These are phyloP conservation scores for Lycocerus yunnanus DNA, from an alignment of 2,888 invertebrate species.

Conservation along the genomic window DNA sequence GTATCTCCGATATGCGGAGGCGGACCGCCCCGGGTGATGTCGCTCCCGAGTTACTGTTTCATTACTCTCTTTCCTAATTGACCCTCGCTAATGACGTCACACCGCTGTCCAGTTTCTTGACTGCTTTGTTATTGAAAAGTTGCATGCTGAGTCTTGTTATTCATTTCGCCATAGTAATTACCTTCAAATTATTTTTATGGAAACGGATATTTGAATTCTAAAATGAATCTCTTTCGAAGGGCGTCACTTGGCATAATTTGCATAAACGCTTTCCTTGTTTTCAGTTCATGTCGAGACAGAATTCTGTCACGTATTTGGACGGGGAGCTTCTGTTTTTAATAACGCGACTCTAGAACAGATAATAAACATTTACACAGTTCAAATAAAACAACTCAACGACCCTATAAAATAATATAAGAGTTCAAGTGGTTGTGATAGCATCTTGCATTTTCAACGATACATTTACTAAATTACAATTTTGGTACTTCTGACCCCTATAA, in stretches of 20 bases:
- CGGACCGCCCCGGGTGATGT: conserved; percentile 42
- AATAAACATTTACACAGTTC: conserved; percentile 51
- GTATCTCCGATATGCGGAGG: conserved; percentile 44
- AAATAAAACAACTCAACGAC: conserved; percentile 44
- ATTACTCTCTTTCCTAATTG: conserved; percentile 43
- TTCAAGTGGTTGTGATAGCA: conserved; percentile 39
- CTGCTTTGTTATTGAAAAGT: conserved; percentile 35
- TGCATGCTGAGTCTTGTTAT: conserved; percentile 33
- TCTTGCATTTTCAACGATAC: conserved; percentile 40
- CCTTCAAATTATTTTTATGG: conserved; percentile 37
- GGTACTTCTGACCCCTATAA: background rate
- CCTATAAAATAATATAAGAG: conserved; percentile 48
- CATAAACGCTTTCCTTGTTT: conserved; percentile 39
- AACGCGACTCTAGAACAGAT: conserved; percentile 46
- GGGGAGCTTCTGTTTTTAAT: conserved; percentile 48
- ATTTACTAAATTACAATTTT: conserved; percentile 25
- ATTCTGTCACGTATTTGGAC: conserved; percentile 49
- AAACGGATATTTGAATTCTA: conserved; percentile 38
- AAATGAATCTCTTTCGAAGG: conserved; percentile 33
- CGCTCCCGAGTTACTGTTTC: conserved; percentile 41
- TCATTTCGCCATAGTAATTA: conserved; percentile 30
- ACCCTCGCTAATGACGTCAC: conserved; percentile 38
- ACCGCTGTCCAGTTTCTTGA: conserved; percentile 34
- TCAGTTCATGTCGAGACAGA: conserved; percentile 36
- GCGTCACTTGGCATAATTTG: conserved; percentile 33